Evolutionary conservation across 64 coral and sea anemone species (phyloP), one percentile per base, ranked within the genome.

Genomic region (Montipora cactus): DNA sequence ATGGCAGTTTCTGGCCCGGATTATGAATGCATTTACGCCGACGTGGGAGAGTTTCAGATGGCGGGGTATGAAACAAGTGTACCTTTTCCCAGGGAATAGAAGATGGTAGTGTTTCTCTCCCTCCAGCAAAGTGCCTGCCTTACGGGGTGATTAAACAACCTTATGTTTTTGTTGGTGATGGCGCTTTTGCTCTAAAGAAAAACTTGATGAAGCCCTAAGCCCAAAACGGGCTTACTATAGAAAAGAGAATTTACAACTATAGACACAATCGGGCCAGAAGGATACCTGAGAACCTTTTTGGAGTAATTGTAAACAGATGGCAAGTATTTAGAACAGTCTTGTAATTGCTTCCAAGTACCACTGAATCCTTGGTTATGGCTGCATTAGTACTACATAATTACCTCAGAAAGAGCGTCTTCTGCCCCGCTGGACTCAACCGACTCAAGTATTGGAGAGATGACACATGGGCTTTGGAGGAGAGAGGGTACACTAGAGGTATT

Each of bases 81-180:
- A 80, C 47, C 52, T 80, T 80, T 7, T 49, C 52, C 47, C 78
- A 80, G 11, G 78, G 78, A 50, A 80, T 46, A 49, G 78, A 80
- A 22, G 78, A 80, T 80, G 78, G 78, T 80, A 49, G 16, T 50
- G 78, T 49, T 80, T 78, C 68, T 71, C 68, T 70, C 83, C 61
- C 83, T 47, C 62, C 83, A 70, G 62, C 83, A 87, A 44, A 70
- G 71, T 70, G 19, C 20, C 83, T 71, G 61, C 83, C 61, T 47
- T 87, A 48, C 49, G 83, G 62, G 49, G 61, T 70, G 62, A 87
- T n/a, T 47, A 45, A 70, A 70, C 19, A 71, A 70, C 59, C 83
- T 50, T 87, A 70, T 70, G 58, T 87, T 87, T 70, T 87, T 68
- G 59, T 87, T 87, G 83, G 83, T 70, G 83, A 87, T 87, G 64